Evolutionary conservation across 2,797 vertebrate species (phyloP).

Genomic region (Erethizon dorsatum): DNA sequence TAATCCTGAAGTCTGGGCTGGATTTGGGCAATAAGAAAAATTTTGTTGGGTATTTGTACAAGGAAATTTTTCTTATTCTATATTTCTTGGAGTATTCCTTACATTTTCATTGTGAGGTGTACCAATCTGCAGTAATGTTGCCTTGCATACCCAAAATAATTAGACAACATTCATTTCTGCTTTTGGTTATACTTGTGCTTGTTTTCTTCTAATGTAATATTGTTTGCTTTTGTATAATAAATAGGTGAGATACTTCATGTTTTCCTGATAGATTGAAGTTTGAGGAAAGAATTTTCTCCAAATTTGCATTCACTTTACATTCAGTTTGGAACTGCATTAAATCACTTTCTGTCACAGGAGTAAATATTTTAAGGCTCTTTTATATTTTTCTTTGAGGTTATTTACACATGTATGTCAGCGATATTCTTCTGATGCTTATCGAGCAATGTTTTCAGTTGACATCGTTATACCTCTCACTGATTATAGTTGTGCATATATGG

Average conservation of each 20-base stretch:
- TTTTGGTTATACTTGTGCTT: constrained; percentile 27
- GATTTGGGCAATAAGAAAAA: constrained; percentile 47
- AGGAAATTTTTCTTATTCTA: constrained; percentile 43
- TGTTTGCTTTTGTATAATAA: constrained; percentile 53
- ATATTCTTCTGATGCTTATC: constrained; percentile 37
- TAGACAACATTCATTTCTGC: constrained; percentile 48
- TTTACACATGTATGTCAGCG: constrained; percentile 3
- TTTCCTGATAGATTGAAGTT: constrained; percentile 45
- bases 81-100: constrained; percentile 39
- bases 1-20: constrained; percentile 42
- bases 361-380: constrained; percentile 58
- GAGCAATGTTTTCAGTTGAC: not conserved
- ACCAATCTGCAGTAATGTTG: constrained; percentile 25
- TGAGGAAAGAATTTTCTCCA: not conserved
- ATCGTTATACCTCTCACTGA: not conserved
- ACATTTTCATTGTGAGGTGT: constrained; percentile 23
- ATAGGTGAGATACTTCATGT: constrained; percentile 6
- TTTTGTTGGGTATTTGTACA: constrained; percentile 51
- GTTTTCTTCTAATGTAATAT: constrained; percentile 26
- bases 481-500: not conserved
- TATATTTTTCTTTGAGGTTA: constrained; percentile 57
- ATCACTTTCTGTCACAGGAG: constrained; percentile 20
- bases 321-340: constrained; percentile 17
- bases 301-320: constrained; percentile 4
- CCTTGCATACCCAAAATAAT: not conserved